Conservation (phyloP, 2,888 invertebrate genomes). For the Pheosia tremula region DNA sequence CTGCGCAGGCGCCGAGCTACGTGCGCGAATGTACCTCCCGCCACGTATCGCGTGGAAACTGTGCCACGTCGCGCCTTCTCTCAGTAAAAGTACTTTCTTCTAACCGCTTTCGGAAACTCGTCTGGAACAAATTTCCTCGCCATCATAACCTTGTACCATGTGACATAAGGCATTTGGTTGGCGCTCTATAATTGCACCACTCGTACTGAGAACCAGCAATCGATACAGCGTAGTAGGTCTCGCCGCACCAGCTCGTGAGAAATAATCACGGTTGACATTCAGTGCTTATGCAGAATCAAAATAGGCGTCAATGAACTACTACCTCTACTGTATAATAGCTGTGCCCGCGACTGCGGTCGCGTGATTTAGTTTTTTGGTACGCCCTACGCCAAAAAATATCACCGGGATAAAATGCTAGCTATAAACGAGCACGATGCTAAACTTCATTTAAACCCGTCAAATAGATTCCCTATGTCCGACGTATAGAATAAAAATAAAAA, state of each 20-base stretch:
- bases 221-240: slow-evolving; percentile 49
- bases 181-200: slow-evolving; percentile 71
- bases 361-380: too few relatives aligned
- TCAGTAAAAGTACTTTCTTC: slow-evolving; percentile 84
- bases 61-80: slow-evolving; percentile 74
- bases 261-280: slow-evolving; percentile 34
- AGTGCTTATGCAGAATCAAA: slow-evolving; percentile 17
- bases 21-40: slow-evolving; percentile 37
- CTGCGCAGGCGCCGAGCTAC: slow-evolving; percentile 44
- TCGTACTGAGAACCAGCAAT: slow-evolving; percentile 62
- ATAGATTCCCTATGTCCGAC: too few relatives aligned
- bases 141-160: slow-evolving; percentile 74
- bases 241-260: slow-evolving; percentile 45
- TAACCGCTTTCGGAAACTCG: slow-evolving; percentile 81
- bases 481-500: too few relatives aligned
- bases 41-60: slow-evolving; percentile 74
- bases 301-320: slow-evolving; percentile 30
- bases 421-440: too few relatives aligned
- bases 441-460: too few relatives aligned
- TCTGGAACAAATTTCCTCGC: slow-evolving; percentile 74
- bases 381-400: too few relatives aligned
- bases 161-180: slow-evolving; percentile 73
- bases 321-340: slow-evolving; percentile 17
- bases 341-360: neutral
- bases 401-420: too few relatives aligned